Evolutionary conservation across 2,113 vertebrate genomes (phyloP), one percentile per base, ranked within the genome.

Genomic region (Phalacrocorax brasilianus): DNA sequence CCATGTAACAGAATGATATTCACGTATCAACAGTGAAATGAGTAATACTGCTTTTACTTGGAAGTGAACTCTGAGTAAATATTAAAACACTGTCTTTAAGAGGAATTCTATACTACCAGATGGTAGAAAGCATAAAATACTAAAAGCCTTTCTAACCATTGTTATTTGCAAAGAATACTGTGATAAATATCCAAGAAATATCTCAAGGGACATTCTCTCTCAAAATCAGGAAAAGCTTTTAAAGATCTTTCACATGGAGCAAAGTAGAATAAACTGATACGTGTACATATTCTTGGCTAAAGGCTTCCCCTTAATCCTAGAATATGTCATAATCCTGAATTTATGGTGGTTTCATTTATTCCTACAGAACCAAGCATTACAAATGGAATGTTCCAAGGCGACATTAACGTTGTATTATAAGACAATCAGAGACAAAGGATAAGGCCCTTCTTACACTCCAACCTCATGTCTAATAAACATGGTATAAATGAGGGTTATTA

Each of bases 321-420:
- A 90, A 45, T 89, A 84, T 71, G 65, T 28, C 58, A 91, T 58
- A 92, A 92, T 70, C 58, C 30, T 90, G 75, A 91, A 84, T 95
- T 90, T 66, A 91, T n/a, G 14, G n/a, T 70, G 61, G 67, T 96
- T 95, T 91, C n/a, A 63, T 74, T 71, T 92, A 78, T 74, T 84
- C 49, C 47, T 78, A 47, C 47, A 84, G 50, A 91, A 74, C 13
- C 0, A 1, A 86, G 40, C 12, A 67, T 59, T 86, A 67, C 26
- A 77, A 93, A 86, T 66, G 7, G 17, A 76, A 45, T 28, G 38
- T 71, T 89, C 68, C 42, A 59, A 4, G 8, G 50, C 47, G 76
- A 67, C 14, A 58, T 80, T 32, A 55, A 49, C 6, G 30, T 21
- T 47, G 20, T 11, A 33, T 44, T 61, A 80, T 27, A 50, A 32